These are phyloP conservation scores for Lepeophtheirus salmonis DNA, from an alignment of 1,140 invertebrate genomes.

Conservation along the genomic window DNA sequence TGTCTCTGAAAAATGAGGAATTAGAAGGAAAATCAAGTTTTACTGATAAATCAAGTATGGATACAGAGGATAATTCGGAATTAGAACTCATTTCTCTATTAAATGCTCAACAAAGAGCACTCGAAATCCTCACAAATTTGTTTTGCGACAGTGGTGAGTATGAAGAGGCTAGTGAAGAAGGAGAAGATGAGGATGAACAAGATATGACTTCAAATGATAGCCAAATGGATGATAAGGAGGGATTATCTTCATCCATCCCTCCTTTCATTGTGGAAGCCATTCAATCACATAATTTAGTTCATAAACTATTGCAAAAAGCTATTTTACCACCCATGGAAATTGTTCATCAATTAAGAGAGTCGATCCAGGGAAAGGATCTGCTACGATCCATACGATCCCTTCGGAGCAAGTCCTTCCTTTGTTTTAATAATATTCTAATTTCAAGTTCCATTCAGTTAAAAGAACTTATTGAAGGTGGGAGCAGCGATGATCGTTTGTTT, in stretches of 20 bases:
- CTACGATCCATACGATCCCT: not conserved
- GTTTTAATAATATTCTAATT: not conserved
- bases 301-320: constrained; percentile 1
- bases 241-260: not conserved
- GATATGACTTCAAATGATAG: not conserved
- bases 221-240: not conserved
- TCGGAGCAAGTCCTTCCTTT: not conserved
- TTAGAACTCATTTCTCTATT: not conserved
- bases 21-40: not conserved
- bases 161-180: not conserved
- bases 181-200: not conserved
- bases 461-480: not conserved
- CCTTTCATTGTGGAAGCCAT: not conserved
- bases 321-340: not conserved
- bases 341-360: not conserved
- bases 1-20: not conserved
- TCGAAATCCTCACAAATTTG: constrained; percentile 2
- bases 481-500: not conserved
- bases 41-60: not conserved
- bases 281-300: not conserved
- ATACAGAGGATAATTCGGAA: not conserved
- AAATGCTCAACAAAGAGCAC: constrained; percentile 1
- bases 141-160: constrained; percentile 4
- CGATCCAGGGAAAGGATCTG: not conserved
- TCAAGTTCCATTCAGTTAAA: not conserved